Base-by-base conservation (phyloP, 2,113 vertebrate species). In the Propithecus coquereli region DNA sequence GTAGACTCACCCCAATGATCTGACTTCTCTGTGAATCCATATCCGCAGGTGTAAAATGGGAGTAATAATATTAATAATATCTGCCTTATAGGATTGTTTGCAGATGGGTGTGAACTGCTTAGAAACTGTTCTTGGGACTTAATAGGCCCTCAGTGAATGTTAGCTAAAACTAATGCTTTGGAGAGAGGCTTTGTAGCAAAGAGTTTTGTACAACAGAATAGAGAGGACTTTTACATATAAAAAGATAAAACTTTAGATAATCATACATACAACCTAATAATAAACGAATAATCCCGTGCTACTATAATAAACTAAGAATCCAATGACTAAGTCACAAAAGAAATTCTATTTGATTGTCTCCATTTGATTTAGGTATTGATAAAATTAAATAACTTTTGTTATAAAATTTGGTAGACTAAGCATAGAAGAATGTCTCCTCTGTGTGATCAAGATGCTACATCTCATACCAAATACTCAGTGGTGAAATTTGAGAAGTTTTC, bases 321-420 rank as follows among this genome's bases (percentile, higher is more conserved):
- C n/a, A 79, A 79, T 65, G 73, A 87, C 34, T 18, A 54, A 94
- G 37, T 71, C 77, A 61, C 45, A 45, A 40, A 85, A 76, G 79
- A 63, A 96, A 83, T 74, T 50, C 12, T 77, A 34, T 68, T 77
- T 52, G 9, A 9, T 76, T 68, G 34, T 47, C n/a, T 77, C 14
- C 47, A 74, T 83, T 80, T 94, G 57, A 59, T 74, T 80, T 88
- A 50, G 32, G 23, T 76, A 6, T 52, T 77, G 50, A 70, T 85
- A 92, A 94, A 77, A 79, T 91, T 74, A 94, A 89, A 61, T 77
- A 80, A 88, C 7, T 73, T 70, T 47, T 91, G 43, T 68, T 32
- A 37, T 82, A 87, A 81, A 85, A 96, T 68, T 34, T 66, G 20
- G 32, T 70, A 71, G 32, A 71, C 17, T 47, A 22, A 81, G 59